phyloP scores from a whole-genome alignment of 2,797 vertebrate genomes.

The Pseudocheirus occidentalis region DNA sequence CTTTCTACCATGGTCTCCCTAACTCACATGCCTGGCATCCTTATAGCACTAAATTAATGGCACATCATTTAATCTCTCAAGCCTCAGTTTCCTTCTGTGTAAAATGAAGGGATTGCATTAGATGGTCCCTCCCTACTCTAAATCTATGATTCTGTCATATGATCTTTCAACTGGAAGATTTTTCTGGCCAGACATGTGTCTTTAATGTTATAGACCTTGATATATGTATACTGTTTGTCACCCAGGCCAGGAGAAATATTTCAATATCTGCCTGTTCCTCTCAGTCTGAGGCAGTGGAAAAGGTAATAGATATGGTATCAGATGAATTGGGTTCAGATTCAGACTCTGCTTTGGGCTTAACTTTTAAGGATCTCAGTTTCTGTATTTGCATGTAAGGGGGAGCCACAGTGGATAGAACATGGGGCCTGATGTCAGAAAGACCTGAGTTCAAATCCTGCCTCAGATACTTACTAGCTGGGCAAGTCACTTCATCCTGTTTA shows the following conservation, averaged over 20 bases:
- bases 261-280: constrained; percentile 43
- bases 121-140: background rate
- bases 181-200: constrained; percentile 56
- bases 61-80: background rate
- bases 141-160: background rate
- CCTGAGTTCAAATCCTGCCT: background rate
- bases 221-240: constrained; percentile 14
- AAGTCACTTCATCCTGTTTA: background rate
- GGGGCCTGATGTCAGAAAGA: background rate
- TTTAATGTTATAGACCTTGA: constrained; percentile 60
- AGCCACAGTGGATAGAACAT: background rate
- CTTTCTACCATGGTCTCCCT: constrained; percentile 37
- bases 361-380: background rate
- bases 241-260: background rate
- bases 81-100: background rate
- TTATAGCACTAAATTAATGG: background rate
- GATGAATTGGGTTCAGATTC: background rate
- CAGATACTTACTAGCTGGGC: background rate
- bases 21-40: constrained; percentile 42
- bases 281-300: background rate
- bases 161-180: constrained; percentile 57
- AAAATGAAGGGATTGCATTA: background rate
- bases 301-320: background rate
- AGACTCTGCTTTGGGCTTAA: background rate
- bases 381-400: background rate